Evolutionary conservation across 2,113 vertebrate species (phyloP), one percentile per base, ranked within the genome.

Genomic region (Halichoeres trimaculatus): DNA sequence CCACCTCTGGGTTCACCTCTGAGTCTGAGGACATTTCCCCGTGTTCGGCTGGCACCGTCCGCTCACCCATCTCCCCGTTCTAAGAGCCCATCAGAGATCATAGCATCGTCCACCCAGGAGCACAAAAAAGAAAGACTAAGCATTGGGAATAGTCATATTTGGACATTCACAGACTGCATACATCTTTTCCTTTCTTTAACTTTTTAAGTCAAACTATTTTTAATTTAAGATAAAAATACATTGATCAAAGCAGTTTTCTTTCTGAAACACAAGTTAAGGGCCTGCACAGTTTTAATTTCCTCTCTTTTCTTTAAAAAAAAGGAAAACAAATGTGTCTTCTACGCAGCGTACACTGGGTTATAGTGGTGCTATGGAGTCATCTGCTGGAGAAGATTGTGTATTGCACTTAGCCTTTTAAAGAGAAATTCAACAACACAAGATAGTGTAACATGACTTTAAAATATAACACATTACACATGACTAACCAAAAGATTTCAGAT

Each of bases 11-110:
- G 85, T 92, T 96, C 89, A 96, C 94, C 90, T 96, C 97, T 5
- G 96, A 97, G 91, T 97, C 96, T 2, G 98, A 98, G 91, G 97
- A 99, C 85, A 93, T 92, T 91, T 98, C 97, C 88, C 96, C 95
- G 52, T 94, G 95, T 93, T 98, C 97, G 20, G 96, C 95, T 10
- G 96, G 95, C 93, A 98, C 96, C 81, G 96, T 97, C 85, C 96
- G 95, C 91, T 97, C 98, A 76, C 97, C 97, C 77, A 96, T 93
- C 66, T 98, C 98, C 45, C 97, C 96, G 22, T 99, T 99, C 94
- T 99, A 96, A 76, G 48, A 34, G 50, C 52, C n/a, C 61, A 23
- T 16, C 38, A 11, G 55, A 61, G 35, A 84, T 93, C 57, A 47
- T 22, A 8, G 22, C 24, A 1, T 43, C 6, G 1, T 30, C 19